Conservation (phyloP, 2,113 vertebrate species). For the Eptesicus fuscus region DNA sequence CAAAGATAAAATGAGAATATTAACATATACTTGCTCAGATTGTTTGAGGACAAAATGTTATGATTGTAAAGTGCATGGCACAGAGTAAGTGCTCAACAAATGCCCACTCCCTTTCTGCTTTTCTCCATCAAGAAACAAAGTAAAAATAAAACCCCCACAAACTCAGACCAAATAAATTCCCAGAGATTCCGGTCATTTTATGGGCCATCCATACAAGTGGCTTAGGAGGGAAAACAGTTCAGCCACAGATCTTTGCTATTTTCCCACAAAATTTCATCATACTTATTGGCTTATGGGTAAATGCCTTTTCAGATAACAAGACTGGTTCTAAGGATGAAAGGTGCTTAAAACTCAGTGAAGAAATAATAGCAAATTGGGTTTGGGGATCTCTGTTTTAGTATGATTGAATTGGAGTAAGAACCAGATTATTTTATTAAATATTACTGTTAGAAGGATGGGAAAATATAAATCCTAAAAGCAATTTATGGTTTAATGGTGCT, state of each 20-base stretch:
- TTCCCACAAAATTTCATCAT: constrained; percentile 34
- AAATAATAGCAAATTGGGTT: constrained; percentile 53
- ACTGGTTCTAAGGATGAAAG: constrained; percentile 47
- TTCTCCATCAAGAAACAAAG: neutral
- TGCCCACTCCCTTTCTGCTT: neutral
- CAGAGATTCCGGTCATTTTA: neutral
- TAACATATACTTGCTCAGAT: neutral
- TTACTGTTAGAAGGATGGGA: constrained; percentile 41
- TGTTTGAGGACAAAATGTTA: neutral
- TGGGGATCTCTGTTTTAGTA: constrained; percentile 47
- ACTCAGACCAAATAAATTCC: neutral
- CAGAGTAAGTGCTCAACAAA: neutral
- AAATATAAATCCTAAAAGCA: constrained; percentile 56
- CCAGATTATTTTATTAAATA: constrained; percentile 48
- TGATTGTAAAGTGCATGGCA: neutral
- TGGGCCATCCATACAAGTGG: neutral
- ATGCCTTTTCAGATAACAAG: constrained; percentile 47
- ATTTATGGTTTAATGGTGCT: constrained; percentile 43
- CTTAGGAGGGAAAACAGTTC: constrained; percentile 3
- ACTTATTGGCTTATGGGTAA: constrained; percentile 46
- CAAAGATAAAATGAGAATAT: neutral
- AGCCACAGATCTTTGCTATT: neutral
- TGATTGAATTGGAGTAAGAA: constrained; percentile 33
- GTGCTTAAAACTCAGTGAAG: constrained; percentile 35
- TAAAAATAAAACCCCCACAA: neutral